Conservation (phyloP, 1,140 invertebrate genomes). For the Bathynomus jamesi region DNA sequence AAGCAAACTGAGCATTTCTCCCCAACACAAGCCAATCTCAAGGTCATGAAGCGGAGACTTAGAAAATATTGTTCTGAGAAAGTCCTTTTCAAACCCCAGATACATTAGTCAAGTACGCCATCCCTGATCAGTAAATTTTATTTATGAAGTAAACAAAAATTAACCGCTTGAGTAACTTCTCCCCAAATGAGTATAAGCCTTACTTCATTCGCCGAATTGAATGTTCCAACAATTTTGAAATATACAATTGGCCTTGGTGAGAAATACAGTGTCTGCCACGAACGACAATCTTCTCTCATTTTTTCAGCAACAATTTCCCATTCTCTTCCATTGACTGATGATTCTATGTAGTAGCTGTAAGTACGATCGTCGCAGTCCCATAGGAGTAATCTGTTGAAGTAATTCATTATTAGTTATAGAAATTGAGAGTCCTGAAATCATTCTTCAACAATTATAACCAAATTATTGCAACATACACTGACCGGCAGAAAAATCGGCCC, state of each 20-base stretch:
- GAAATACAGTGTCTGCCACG: constrained; percentile 88
- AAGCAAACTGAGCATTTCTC: too few species aligned
- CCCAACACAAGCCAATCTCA: too few species aligned
- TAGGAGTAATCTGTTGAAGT: constrained; percentile 61
- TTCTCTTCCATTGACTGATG: constrained; percentile 80
- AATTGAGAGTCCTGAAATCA: too few species aligned
- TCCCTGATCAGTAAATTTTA: background rate
- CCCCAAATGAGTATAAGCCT: constrained; percentile 12
- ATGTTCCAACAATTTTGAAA: constrained; percentile 86
- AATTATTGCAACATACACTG: too few species aligned
- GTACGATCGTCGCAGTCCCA: constrained; percentile 97
- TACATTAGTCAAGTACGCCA: background rate
- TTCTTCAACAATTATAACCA: too few species aligned
- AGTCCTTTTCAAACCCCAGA: background rate
- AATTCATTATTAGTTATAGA: too few species aligned
- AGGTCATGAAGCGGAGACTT: too few species aligned
- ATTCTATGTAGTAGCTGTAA: constrained; percentile 94
- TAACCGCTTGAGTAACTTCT: background rate
- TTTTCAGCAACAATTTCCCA: constrained; percentile 79
- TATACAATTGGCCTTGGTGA: constrained; percentile 76
- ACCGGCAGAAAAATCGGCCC: too few species aligned
- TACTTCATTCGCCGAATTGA: constrained; percentile 95
- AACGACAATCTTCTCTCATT: constrained; percentile 64
- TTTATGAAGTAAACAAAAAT: background rate
- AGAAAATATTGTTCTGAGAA: too few species aligned